These are phyloP conservation scores for Mesorhabditis sp. DNA, from an alignment of 2,888 invertebrate species.

Conservation along the genomic window DNA sequence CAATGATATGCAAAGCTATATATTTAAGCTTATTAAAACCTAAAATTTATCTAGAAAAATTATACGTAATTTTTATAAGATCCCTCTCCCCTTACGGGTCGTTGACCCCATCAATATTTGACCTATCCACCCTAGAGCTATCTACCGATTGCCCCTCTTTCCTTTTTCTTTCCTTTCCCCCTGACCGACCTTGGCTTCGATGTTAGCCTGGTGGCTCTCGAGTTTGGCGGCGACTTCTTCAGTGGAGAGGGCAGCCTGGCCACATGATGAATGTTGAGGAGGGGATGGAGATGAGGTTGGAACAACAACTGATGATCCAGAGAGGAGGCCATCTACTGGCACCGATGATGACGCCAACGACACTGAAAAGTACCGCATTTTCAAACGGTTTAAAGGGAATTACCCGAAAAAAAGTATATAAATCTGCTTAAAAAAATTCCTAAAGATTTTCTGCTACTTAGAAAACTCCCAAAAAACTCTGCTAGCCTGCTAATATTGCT, in stretches of 20 bases:
- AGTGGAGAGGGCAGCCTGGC: constrained; percentile 36
- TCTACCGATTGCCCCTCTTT: no score
- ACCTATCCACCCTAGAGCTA: no score
- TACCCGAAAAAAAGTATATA: no score
- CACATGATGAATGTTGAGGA: constrained; percentile 21
- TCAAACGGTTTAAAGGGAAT: no score
- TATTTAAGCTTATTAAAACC: background rate
- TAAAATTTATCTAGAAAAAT: background rate
- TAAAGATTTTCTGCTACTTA: no score
- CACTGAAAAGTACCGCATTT: constrained; percentile 14
- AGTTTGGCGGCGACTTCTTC: constrained; percentile 41
- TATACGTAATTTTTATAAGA: background rate
- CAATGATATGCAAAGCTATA: no score
- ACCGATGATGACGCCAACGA: constrained; percentile 31
- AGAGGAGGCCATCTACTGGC: constrained; percentile 10
- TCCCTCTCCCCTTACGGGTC: background rate
- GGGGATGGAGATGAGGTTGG: constrained; percentile 15
- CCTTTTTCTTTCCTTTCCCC: background rate
- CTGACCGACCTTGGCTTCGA: constrained; percentile 7
- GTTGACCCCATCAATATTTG: no score
- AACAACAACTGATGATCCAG: constrained; percentile 10
- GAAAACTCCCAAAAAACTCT: no score
- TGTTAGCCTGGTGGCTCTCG: constrained; percentile 35
- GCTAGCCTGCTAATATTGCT: no score
- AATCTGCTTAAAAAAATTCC: no score